phyloP scores from a whole-genome alignment of 2,888 invertebrate species.

The Luffia ferchaultella region DNA sequence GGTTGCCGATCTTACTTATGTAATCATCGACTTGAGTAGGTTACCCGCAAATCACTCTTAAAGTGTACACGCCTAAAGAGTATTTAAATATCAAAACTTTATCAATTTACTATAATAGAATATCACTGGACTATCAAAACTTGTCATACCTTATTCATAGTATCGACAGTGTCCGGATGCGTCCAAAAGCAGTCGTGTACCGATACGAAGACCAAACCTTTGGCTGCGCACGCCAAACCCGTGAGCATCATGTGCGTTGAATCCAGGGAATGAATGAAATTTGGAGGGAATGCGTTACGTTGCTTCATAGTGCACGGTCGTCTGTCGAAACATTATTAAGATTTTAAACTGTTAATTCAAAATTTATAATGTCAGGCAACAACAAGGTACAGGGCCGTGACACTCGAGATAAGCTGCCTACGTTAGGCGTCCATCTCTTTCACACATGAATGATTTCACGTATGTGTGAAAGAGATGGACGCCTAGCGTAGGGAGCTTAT shows the following conservation, averaged over 20 bases:
- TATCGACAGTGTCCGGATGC: slow-evolving; percentile 85
- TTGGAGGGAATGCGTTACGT: slow-evolving; percentile 98
- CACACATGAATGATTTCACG: no score
- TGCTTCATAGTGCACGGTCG: slow-evolving; percentile 87
- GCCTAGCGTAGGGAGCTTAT: no score
- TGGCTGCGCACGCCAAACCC: slow-evolving; percentile 83
- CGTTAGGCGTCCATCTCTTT: no score
- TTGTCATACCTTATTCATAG: slow-evolving; percentile 86
- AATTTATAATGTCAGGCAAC: not conserved
- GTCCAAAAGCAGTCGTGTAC: slow-evolving; percentile 99
- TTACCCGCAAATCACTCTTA: no score
- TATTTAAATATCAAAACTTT: not conserved
- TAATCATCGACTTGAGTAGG: no score
- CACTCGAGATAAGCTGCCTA: no score
- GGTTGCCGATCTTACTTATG: no score
- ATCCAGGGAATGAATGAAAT: slow-evolving; percentile 98
- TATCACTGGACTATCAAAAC: not conserved
- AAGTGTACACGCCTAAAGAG: no score
- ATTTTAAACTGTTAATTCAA: not conserved
- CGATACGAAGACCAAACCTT: slow-evolving; percentile 90
- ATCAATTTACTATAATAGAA: not conserved
- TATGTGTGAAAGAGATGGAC: no score
- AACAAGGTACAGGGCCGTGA: no score
- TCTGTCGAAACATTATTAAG: no score
- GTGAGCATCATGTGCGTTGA: slow-evolving; percentile 99